Percentiles rank a stretch among this genome's conserved stretches.
phyloP scores from a whole-genome alignment of 53 echinoderm and acorn worm species.

The Echinarachnius parma region DNA sequence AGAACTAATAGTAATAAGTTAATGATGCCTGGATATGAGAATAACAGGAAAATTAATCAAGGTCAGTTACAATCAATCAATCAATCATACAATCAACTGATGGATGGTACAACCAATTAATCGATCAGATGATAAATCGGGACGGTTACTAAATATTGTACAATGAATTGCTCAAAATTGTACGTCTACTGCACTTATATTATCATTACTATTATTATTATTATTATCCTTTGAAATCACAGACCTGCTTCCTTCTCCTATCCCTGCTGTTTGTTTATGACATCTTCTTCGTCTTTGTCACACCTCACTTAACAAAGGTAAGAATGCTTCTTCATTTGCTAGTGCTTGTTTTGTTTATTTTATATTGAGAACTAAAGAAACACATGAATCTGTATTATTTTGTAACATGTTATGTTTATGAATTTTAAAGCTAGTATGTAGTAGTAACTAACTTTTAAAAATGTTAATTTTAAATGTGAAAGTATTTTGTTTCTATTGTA shows the following conservation, averaged over 20 bases:
- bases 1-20: no score
- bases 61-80: no score
- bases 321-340: background rate
- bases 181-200: constrained; percentile 67
- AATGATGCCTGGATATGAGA: no score
- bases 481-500: no score
- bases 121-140: no score
- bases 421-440: background rate
- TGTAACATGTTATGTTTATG: no score
- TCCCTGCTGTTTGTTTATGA: constrained; percentile 84
- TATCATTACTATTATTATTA: background rate
- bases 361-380: no score
- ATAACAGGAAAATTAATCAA: no score
- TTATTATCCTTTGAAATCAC: constrained; percentile 13
- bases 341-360: background rate
- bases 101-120: no score
- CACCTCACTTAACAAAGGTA: constrained; percentile 80
- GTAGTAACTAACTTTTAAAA: background rate
- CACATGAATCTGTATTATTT: no score
- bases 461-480: background rate
- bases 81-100: no score
- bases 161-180: constrained; percentile 68
- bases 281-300: constrained; percentile 92
- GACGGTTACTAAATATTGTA: no score
- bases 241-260: constrained; percentile 80